Base-by-base conservation (phyloP, 2,797 vertebrate genomes). In the Falco naumanni region DNA sequence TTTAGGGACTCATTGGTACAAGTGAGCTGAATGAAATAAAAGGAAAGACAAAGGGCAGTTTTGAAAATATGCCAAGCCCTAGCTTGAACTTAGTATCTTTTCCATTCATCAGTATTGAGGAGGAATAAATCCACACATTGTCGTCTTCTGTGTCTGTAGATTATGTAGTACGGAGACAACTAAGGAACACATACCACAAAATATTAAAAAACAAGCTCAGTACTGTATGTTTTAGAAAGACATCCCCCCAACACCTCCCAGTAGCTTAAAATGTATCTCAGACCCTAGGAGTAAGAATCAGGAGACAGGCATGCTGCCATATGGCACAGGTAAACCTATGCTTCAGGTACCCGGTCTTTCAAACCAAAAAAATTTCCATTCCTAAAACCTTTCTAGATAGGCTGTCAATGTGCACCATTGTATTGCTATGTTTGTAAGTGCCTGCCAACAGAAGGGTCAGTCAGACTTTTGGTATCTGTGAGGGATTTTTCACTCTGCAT, bases 391-490 rank as follows among this genome's bases (percentile, higher is more conserved):
- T 75, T 74, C 78, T 87, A 56, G 65, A 71, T 48, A 31, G 0
- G 5, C 70, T 72, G 25, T 87, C 65, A 41, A 0, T 15, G 21
- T 39, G 72, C 57, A 61, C 18, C 10, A 3, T 65, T 85, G 39
- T 43, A 51, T 9, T 87, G 65, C 57, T 87, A 3, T 50, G 64
- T 87, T 91, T 84, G 4, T 53, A 31, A 77, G 85, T 63, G 34
- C 47, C 70, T 84, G 61, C 68, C 89, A 90, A 16, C 39, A 43
- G 60, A 90, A 84, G 72, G 33, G 33, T 86, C 89, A 76, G 71
- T 66, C 72, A 92, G 76, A 76, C n/a, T 92, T 69, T 16, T 82
- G 87, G 83, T 91, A 77, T 96, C 91, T 93, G 53, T 91, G 80
- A 80, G 89, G 22, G 78, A 92, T 26, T 74, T 88, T 69, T 69